Evolutionary conservation across 2,888 invertebrate genomes (phyloP), one percentile per base, ranked within the genome.

Genomic region (Imbricaverruca yamaguchii): DNA sequence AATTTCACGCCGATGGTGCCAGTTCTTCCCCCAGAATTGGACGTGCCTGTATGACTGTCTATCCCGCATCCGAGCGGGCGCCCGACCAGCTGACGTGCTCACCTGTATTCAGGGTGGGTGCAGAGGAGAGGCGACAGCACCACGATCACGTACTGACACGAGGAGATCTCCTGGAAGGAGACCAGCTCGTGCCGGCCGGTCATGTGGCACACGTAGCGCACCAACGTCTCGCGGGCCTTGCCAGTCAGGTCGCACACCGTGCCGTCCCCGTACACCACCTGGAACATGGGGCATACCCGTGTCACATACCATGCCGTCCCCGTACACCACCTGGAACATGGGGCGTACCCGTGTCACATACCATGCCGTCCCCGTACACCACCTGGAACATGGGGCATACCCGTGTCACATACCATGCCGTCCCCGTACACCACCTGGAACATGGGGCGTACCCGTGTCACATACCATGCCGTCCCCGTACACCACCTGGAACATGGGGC

Each of bases 81-180:
- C 39, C 39, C 39, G 39, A 39, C 39, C 39, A 1, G 39, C 39
- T 39, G 39, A 39, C 39, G 39, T 39, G 39, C 85, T 83, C 83
- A 88, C 88, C 92, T 93, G 86, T 94, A 99, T 83, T 92, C 91
- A 0, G 97, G 97, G 89, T 98, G 97, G 63, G 90, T 89, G 86
- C 99, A 99, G 0, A 99, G 89, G 15, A 93, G 88, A 0, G 94
- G 93, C 0, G 97, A 95, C 53, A 97, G 89, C 21, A 98, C 93
- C 21, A 98, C 91, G 4, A 92, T 92, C 88, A 98, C 97, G 87
- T 98, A 98, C 87, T 96, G 94, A 86, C 98, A 98, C 0, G 95
- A 96, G 0, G 95, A 93, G 0, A 92, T 94, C 87, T 98, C 98
- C 86, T 97, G 97, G 83, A 98, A 90, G 0, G 95, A 94, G 86